phyloP scores from a whole-genome alignment of 2,888 invertebrate genomes.

The Thymelicus lineola region DNA sequence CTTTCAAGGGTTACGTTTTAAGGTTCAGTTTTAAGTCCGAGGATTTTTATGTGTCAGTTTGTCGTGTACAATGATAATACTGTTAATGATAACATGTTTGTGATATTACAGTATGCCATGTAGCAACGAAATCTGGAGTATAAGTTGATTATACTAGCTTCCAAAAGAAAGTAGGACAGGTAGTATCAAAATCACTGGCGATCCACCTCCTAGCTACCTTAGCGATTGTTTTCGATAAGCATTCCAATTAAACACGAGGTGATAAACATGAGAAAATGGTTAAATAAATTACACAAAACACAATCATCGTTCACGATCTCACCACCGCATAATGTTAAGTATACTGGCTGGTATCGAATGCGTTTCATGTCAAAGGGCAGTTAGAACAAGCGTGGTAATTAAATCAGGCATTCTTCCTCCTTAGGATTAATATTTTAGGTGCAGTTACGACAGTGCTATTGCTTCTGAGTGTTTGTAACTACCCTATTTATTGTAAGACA shows the following conservation, averaged over 20 bases:
- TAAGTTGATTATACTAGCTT: too few species aligned
- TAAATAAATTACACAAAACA: conserved; percentile 34
- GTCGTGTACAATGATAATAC: too few species aligned
- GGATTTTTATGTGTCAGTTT: too few species aligned
- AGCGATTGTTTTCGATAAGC: conserved; percentile 22
- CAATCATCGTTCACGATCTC: conserved; percentile 41
- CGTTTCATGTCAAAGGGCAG: conserved; percentile 66
- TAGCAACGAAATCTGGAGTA: too few species aligned
- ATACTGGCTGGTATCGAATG: conserved; percentile 41
- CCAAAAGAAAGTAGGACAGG: too few species aligned
- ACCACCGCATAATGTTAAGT: conserved; percentile 37
- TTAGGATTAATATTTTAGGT: conserved; percentile 67
- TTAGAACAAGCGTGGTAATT: conserved; percentile 72
- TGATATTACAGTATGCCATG: too few species aligned
- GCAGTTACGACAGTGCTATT: conserved; percentile 67
- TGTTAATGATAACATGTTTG: too few species aligned
- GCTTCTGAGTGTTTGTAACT: conserved; percentile 48
- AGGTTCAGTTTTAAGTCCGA: too few species aligned
- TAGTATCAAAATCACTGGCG: too few species aligned
- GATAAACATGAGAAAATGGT: conserved; percentile 28
- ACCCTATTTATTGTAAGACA: conserved; percentile 24
- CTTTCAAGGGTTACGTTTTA: too few species aligned
- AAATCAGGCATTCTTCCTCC: conserved; percentile 71
- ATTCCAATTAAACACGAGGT: conserved; percentile 18
- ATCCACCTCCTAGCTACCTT: background rate